A percentile compares a stretch with the other conserved stretches of the same genome.
Conservation (phyloP, 2,797 vertebrate genomes). For the Pangasius mekongensis region DNA sequence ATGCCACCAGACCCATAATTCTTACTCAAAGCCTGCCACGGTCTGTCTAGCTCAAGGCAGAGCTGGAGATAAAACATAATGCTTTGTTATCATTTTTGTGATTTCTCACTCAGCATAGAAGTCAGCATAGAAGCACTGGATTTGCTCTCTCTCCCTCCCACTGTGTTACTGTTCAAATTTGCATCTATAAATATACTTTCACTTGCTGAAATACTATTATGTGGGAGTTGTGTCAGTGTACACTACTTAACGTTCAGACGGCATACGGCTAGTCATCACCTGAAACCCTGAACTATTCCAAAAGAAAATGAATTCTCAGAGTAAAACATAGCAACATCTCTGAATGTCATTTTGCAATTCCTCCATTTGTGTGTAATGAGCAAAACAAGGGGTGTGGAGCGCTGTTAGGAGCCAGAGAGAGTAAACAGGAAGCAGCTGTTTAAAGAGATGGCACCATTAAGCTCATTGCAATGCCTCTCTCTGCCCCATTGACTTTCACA, state of each 20-base stretch:
- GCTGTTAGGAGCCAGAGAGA: constrained; percentile 62
- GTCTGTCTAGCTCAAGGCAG: constrained; percentile 16
- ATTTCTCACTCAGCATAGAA: constrained; percentile 16
- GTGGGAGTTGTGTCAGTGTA: background rate
- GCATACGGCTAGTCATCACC: constrained; percentile 3
- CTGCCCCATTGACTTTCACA: constrained; percentile 73
- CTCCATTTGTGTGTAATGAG: constrained; percentile 25
- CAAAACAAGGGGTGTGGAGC: constrained; percentile 41
- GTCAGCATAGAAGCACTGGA: background rate
- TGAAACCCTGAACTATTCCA: background rate
- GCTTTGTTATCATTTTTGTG: constrained; percentile 21
- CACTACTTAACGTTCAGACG: background rate
- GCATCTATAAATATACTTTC: constrained; percentile 24
- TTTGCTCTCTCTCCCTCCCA: constrained; percentile 3
- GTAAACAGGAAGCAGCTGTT: constrained; percentile 69
- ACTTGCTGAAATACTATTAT: constrained; percentile 1
- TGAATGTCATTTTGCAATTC: constrained; percentile 10
- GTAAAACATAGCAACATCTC: constrained; percentile 1
- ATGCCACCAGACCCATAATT: constrained; percentile 66
- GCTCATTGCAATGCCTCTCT: constrained; percentile 69
- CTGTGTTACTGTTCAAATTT: constrained; percentile 28
- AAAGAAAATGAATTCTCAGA: constrained; percentile 15
- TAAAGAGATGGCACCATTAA: constrained; percentile 70
- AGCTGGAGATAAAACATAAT: constrained; percentile 35
- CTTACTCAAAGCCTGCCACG: constrained; percentile 19